Base-by-base conservation (phyloP, 2,888 invertebrate species). In the Agelastica alni region DNA sequence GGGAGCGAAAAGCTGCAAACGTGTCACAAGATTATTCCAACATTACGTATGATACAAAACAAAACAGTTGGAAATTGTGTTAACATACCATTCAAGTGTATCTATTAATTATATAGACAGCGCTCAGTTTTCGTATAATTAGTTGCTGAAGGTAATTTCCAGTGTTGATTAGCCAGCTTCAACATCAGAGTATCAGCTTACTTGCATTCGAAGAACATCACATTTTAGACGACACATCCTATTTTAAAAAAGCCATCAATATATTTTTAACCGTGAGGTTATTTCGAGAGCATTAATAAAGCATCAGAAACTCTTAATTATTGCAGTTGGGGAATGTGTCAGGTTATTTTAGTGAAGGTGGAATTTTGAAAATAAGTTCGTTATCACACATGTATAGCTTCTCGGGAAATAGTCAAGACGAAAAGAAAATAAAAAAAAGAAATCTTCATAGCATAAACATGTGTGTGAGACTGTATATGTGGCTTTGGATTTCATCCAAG, bases 401-500 rank as follows among this genome's bases (percentile, higher is more conserved):
- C 48, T 48, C 48, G 48, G 48, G 48, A 48, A 48, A 48, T 39
- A 48, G 48, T 48, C 39, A 47, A 47, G 62, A 53, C 58, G 58
- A 46, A 31, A 43, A 28, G 42, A 57, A 59, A 63, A 52, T 48
- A 57, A 62, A 59, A 66, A 59, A 59, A 56, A 62, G 61, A 61
- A 39, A 39, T 39, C 48, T 39, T 31, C 39, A 9, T 39, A 66
- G 62, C 62, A 67, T 68, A 71, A 71, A 73, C 72, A 74, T 71
- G 69, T 72, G 70, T 69, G 37, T n/a, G n/a, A 17, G 37, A 39
- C 37, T 20, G 70, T 64, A 66, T 68, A 67, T 67, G 56, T 48
- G 56, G 59, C 58, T 52, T 69, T 75, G 75, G 73, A 72, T 60
- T 59, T 58, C 59, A 62, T 72, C 75, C 76, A 76, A 72, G 68